These are phyloP conservation scores for Calameuta idolon DNA, from an alignment of 2,888 invertebrate genomes.

Conservation along the genomic window DNA sequence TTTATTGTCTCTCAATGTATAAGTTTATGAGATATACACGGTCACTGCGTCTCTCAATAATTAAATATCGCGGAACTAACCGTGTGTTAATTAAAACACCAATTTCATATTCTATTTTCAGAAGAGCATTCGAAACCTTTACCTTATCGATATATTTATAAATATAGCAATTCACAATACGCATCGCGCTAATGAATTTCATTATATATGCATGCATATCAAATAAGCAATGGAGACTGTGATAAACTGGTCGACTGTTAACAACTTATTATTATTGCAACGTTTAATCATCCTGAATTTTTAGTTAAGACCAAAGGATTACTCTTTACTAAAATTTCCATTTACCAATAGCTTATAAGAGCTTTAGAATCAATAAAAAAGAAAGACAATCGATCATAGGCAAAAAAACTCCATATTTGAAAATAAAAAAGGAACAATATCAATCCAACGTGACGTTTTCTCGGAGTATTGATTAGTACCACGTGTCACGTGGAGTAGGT, in stretches of 20 bases:
- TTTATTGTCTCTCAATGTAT: background rate
- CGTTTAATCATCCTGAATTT: background rate
- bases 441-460: background rate
- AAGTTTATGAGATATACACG: background rate
- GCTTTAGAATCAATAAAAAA: too few relatives aligned
- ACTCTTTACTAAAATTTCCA: background rate
- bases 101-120: background rate
- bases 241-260: background rate
- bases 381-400: background rate
- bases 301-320: background rate
- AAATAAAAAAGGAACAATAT: background rate
- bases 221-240: background rate
- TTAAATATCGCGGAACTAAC: background rate
- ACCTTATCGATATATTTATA: background rate
- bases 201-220: background rate
- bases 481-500: background rate
- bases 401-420: background rate
- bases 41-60: background rate
- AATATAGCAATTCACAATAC: background rate
- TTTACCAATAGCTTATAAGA: background rate
- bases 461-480: background rate
- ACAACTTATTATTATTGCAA: background rate
- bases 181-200: too few relatives aligned
- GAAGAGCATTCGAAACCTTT: background rate
- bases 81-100: background rate